These are phyloP conservation scores for Brachyistius frenatus DNA, from an alignment of 2,113 vertebrate species.

Conservation along the genomic window DNA sequence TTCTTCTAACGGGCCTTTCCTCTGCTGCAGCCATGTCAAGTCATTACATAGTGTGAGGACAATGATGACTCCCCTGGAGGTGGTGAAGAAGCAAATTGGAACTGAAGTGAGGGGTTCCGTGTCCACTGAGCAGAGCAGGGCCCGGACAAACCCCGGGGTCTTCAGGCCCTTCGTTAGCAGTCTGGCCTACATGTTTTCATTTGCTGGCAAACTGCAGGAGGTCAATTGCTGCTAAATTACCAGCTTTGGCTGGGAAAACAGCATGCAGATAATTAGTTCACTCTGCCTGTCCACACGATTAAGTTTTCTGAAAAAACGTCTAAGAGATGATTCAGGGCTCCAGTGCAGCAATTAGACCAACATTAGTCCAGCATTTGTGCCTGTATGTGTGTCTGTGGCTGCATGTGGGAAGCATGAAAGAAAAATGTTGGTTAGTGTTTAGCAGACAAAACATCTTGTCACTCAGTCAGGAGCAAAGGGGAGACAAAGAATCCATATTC, in stretches of 20 bases:
- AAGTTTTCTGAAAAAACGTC: conserved; percentile 80
- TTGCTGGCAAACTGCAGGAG: conserved; percentile 80
- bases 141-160: conserved; percentile 66
- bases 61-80: conserved; percentile 72
- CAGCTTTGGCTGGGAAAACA: conserved; percentile 82
- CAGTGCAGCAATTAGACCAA: conserved; percentile 73
- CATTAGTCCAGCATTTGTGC: conserved; percentile 62
- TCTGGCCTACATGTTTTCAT: conserved; percentile 79
- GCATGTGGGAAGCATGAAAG: conserved; percentile 32
- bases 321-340: conserved; percentile 71
- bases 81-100: conserved; percentile 76
- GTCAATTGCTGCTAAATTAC: conserved; percentile 84
- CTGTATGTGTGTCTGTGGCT: conserved; percentile 33
- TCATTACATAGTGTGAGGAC: conserved; percentile 69
- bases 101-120: conserved; percentile 71
- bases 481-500: neutral
- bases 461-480: neutral
- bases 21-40: conserved; percentile 54
- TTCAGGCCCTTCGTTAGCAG: conserved; percentile 77
- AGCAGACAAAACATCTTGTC: neutral
- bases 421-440: conserved; percentile 1
- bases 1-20: conserved; percentile 51
- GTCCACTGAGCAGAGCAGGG: conserved; percentile 65
- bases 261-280: conserved; percentile 82
- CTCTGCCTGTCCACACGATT: conserved; percentile 81